Evolutionary conservation across 2,797 vertebrate species (phyloP), one percentile per base, ranked within the genome.

Genomic region (Hemitrygon akajei): DNA sequence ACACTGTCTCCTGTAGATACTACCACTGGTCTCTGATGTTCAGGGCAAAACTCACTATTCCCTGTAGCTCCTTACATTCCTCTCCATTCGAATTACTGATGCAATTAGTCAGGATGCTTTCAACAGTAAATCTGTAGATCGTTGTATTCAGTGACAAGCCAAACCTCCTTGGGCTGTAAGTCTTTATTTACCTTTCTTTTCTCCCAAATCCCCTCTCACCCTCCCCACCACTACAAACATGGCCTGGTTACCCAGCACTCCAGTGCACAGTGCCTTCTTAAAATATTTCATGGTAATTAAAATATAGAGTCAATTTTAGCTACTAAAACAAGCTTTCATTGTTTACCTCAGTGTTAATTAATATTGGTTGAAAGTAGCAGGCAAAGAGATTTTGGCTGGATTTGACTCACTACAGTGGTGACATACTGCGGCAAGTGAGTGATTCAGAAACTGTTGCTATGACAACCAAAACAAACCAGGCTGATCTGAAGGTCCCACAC

Each of bases 401-500:
- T 40, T 76, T 76, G 91, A 76, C 40, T 30, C 47, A 25, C n/a
- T 25, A n/a, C 10, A 40, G 16, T 69, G 56, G 73, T 47, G 7
- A 75, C 40, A 27, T 5, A 30, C 91, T 94, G 94, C 94, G 94
- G 94, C 95, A 94, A 56, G 22, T 9, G 66, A 93, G 75, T 82
- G 30, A n/a, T 10, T 27, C 30, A 1, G 73, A 56, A 75, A 47
- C 34, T 94, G 94, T 73, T 91, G 80, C 94, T 94, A 93, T 93
- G 93, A 82, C 66, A 93, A 94, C 93, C 76, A 76, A 87, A 89
- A 94, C 94, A 94, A 75, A 94, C 93, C 93, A n/a, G n/a, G n/a
- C 40, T 40, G 37, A 66, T 69, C 30, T 89, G 86, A 14, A 37
- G 10, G n/a, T 69, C 60, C 82, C 86, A 89, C 84, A 37, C 7